These are phyloP conservation scores for Bergia sp. DNA, from an alignment of 92 coral and sea anemone genomes.

Conservation along the genomic window DNA sequence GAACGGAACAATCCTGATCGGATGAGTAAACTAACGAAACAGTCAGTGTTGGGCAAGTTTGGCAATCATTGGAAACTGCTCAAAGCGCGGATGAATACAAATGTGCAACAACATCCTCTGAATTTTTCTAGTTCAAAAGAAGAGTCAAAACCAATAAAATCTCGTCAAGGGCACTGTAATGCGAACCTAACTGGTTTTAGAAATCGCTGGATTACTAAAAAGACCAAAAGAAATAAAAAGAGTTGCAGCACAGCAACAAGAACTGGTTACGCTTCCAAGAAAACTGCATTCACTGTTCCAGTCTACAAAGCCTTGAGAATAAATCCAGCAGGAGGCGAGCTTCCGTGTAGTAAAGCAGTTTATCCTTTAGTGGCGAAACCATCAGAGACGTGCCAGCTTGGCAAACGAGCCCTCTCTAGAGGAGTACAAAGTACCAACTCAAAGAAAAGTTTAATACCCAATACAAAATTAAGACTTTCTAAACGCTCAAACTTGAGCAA, in stretches of 20 bases:
- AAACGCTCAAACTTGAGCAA: not conserved
- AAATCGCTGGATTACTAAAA: slow-evolving; percentile 22
- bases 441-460: not conserved
- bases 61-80: not conserved
- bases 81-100: not conserved
- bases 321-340: not conserved
- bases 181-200: slow-evolving; percentile 14
- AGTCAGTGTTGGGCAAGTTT: not conserved
- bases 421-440: not conserved
- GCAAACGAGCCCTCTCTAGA: not conserved
- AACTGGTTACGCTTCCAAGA: not conserved
- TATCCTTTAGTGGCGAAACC: not conserved
- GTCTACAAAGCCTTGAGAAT: not conserved
- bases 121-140: not conserved
- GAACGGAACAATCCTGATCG: not conserved
- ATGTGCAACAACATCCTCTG: not conserved
- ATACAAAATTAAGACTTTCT: not conserved
- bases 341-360: not conserved
- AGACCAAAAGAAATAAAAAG: not conserved
- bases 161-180: slow-evolving; percentile 22
- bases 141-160: not conserved
- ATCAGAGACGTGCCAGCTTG: not conserved
- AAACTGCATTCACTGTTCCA: not conserved
- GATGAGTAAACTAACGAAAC: not conserved
- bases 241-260: not conserved